Conservation (phyloP, 2,888 invertebrate genomes). For the Campoplex nolae region DNA sequence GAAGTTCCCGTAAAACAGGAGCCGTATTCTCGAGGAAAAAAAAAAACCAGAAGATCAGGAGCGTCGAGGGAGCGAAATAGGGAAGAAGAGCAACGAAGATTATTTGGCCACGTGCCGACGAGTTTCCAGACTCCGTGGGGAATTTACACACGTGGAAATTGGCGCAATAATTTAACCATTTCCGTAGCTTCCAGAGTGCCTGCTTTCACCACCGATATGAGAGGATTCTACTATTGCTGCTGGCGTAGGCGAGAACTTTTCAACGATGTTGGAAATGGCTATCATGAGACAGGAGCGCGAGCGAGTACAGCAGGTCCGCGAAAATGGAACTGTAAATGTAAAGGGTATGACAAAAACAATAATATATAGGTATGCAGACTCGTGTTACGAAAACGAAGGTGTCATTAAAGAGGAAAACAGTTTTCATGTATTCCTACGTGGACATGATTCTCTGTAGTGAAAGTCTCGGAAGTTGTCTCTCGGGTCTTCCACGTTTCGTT, state of each 20-base stretch:
- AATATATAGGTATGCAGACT: background rate
- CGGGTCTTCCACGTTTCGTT: constrained; percentile 23
- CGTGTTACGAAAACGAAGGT: constrained; percentile 5
- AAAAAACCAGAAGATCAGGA: background rate
- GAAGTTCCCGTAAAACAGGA: background rate
- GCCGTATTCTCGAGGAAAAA: background rate
- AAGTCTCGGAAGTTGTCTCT: constrained; percentile 35
- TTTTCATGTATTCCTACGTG: constrained; percentile 26
- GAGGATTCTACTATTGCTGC: constrained; percentile 6
- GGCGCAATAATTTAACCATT: constrained; percentile 62
- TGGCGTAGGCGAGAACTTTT: constrained; percentile 28
- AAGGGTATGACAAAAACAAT: background rate
- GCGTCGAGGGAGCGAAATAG: background rate
- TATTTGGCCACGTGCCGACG: constrained; percentile 62
- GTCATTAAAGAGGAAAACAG: constrained; percentile 23
- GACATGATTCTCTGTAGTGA: background rate
- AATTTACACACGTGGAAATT: constrained; percentile 61
- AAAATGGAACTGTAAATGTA: constrained; percentile 4
- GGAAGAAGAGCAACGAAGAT: constrained; percentile 16
- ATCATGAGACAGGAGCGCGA: background rate
- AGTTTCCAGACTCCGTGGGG: constrained; percentile 44
- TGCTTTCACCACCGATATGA: constrained; percentile 3
- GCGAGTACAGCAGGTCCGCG: background rate
- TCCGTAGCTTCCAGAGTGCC: constrained; percentile 18
- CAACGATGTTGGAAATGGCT: constrained; percentile 19